Evolutionary conservation across 2,888 invertebrate genomes (phyloP), one percentile per base, ranked within the genome.

Genomic region (Cephus rjabovi): DNA sequence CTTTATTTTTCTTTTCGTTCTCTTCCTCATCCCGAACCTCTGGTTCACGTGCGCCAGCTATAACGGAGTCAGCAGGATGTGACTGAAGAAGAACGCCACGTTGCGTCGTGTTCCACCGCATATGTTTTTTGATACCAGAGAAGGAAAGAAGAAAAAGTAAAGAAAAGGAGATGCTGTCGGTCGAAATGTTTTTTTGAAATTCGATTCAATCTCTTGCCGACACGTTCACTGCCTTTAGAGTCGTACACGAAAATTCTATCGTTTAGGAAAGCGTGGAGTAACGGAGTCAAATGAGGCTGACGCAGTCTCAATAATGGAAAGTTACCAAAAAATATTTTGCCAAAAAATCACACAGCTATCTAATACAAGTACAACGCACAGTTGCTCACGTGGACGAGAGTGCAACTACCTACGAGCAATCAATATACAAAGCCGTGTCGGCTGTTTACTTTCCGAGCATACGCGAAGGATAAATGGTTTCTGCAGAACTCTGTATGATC

Each of bases 181-280:
- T 78, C 80, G 80, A 34, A 78, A 34, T 77, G 23, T 77, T 74
- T 33, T 71, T 35, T 79, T 79, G 82, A 86, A 81, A 85, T 82
- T 85, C 83, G 80, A 85, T 85, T 82, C 78, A 81, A 81, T 79
- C 79, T 77, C 30, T 35, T 4, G 35, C 33, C 4, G 31, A 23
- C 15, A 71, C 31, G 31, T 34, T 12, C 6, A 33, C 71, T 12
- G 71, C 31, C 15, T 3, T 56, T 56, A 56, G 2, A 56, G 23
- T 56, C 56, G 56, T 56, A 6, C 1, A 56, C 23, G 23, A 56
- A 56, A 56, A 23, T 56, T 15, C 15, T 1, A 23, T 0, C 56
- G 9, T 23, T 56, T 23, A 56, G 56, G 23, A 56, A 23, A 56
- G 23, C 56, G 56, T 56, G 23, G 23, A 56, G 56, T 56, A 56